phyloP scores from a whole-genome alignment of 2,888 invertebrate species.

The Sicus ferrugineus region DNA sequence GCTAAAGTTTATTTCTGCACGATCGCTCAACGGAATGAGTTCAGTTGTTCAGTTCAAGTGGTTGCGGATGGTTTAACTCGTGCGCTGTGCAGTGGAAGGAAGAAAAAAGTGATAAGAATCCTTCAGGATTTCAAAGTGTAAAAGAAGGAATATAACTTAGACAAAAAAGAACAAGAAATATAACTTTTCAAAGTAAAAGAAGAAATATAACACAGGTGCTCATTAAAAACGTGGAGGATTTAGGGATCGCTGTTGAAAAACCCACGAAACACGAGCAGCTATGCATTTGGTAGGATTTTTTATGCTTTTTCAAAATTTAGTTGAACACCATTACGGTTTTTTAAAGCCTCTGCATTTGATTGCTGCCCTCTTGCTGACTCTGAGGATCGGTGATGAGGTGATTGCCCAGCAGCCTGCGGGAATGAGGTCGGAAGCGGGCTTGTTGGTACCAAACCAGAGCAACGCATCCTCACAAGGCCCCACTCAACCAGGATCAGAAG shows the following conservation, averaged over 20 bases:
- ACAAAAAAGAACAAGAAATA: no score
- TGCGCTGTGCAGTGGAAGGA: not conserved
- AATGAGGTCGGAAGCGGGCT: slow-evolving; percentile 8
- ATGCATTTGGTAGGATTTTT: slow-evolving; percentile 27
- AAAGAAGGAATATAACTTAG: no score
- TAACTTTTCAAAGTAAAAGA: no score
- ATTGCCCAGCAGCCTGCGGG: slow-evolving; percentile 22
- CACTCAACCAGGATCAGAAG: slow-evolving; percentile 6
- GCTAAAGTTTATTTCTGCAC: slow-evolving; percentile 54
- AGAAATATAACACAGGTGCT: not conserved
- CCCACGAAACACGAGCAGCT: slow-evolving; percentile 1
- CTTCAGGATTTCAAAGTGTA: not conserved
- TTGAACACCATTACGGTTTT: not conserved
- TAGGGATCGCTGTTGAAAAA: not conserved
- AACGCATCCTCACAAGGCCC: slow-evolving; percentile 1
- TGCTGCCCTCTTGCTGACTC: slow-evolving; percentile 24
- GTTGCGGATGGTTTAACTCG: slow-evolving; percentile 8
- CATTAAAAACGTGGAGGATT: not conserved
- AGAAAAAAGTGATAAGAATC: not conserved
- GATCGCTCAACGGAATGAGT: slow-evolving; percentile 39
- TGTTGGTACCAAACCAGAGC: not conserved
- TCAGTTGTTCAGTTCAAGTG: slow-evolving; percentile 44
- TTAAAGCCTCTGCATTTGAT: slow-evolving; percentile 2
- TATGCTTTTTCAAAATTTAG: not conserved
- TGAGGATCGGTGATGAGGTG: slow-evolving; percentile 8